Percentiles rank a stretch among this genome's conserved stretches.
phyloP scores from a whole-genome alignment of 37 sponge, comb jelly and placozoan species.

The Mnemiopsis leidyi region DNA sequence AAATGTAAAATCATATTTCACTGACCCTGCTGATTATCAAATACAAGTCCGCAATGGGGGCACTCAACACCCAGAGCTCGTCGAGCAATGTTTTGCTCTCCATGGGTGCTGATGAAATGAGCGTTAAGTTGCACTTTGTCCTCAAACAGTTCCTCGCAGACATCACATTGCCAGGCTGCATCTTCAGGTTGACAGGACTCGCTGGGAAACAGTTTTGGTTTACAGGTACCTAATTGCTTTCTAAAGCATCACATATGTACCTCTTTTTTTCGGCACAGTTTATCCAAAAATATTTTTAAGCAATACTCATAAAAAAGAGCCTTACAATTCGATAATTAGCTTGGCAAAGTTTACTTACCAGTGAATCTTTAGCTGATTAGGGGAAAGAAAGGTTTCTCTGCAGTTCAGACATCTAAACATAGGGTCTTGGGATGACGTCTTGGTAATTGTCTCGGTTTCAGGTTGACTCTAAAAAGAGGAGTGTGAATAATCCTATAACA shows the following conservation, averaged over 20 bases:
- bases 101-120: slow-evolving; percentile 14
- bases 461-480: neutral
- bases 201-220: too few relatives aligned
- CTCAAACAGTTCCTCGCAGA: slow-evolving; percentile 11
- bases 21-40: slow-evolving; percentile 24
- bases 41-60: slow-evolving; percentile 4
- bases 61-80: neutral
- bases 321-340: too few relatives aligned
- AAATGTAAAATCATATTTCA: too few relatives aligned
- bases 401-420: slow-evolving; percentile 50
- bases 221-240: too few relatives aligned
- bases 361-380: slow-evolving; percentile 55
- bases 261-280: too few relatives aligned
- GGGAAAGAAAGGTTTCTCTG: neutral
- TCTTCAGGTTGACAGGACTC: neutral
- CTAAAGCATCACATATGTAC: too few relatives aligned
- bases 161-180: slow-evolving; percentile 12
- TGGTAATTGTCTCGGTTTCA: neutral
- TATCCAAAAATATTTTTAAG: too few relatives aligned
- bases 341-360: neutral
- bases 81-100: neutral
- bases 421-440: neutral
- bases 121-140: slow-evolving; percentile 23
- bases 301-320: too few relatives aligned
- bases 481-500: too few relatives aligned